Evolutionary conservation across 2,888 invertebrate species (phyloP), one percentile per base, ranked within the genome.

Genomic region (Epiblema foenella): DNA sequence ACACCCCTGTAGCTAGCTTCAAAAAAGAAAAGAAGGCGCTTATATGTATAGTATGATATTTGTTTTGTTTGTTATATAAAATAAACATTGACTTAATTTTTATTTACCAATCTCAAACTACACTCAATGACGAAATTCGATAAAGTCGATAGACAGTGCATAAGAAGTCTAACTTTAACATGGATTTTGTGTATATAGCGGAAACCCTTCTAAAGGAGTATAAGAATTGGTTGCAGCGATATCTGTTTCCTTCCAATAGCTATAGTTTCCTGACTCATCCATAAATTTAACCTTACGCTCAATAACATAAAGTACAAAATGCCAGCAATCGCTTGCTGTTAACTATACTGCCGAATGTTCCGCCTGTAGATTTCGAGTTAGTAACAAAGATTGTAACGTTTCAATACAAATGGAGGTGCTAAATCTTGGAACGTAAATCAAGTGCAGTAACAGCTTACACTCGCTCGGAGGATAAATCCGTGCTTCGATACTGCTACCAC

Each of bases 331-430:
- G 15, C 37, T 69, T 56, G 56, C 56, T 33, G 15, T 33, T 24
- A 66, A 49, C 33, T 77, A 71, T 78, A 80, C 78, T 80, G 78
- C 74, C 77, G 80, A 81, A 79, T 76, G 76, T 77, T 77, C 70
- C 76, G 78, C 80, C 80, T 83, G 81, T 85, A 86, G 81, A 83
- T 85, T 83, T 79, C 81, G 76, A 84, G 84, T 84, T 83, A 83
- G 84, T 84, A 87, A 86, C 87, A 87, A 88, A 89, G 87, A 88
- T 83, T 86, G 85, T 83, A 86, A 82, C 86, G 81, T 89, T 87
- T 84, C 87, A 85, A 89, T 89, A 87, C 88, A 86, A 88, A 85
- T 86, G 86, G 85, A 86, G 86, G 85, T 85, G 83, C 85, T 88
- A 86, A 86, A 89, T 88, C 86, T 87, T 86, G 80, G 80, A 80